Percentiles rank a stretch among this genome's conserved stretches.
Evolutionary conservation across 2,888 invertebrate species (phyloP).

Genomic region (Diarsia brunnea): DNA sequence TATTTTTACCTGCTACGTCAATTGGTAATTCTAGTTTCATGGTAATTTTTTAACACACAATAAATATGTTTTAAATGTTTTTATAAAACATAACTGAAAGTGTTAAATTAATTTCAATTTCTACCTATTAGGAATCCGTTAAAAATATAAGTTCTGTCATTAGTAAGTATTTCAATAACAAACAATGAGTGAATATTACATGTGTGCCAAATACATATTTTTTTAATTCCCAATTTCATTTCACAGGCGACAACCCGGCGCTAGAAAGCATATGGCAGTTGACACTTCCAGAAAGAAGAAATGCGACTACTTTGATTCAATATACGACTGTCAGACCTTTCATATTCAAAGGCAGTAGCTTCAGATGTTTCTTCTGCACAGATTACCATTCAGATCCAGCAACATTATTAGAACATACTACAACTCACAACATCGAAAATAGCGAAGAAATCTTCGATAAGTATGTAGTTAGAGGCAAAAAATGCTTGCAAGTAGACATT

Average conservation of each 20-base stretch:
- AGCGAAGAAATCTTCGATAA: slow-evolving; percentile 68
- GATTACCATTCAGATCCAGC: slow-evolving; percentile 73
- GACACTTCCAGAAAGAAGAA: slow-evolving; percentile 76
- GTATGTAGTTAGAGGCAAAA: slow-evolving; percentile 74
- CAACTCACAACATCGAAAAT: slow-evolving; percentile 67
- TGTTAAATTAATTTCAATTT: too few relatives aligned
- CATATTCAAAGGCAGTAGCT: slow-evolving; percentile 78
- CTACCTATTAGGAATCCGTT: too few relatives aligned
- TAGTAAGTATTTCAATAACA: slow-evolving; percentile 26
- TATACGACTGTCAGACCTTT: slow-evolving; percentile 79
- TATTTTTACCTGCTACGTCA: too few relatives aligned
- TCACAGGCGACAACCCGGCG: slow-evolving; percentile 58
- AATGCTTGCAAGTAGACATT: slow-evolving; percentile 77
- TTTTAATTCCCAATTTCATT: slow-evolving; percentile 26
- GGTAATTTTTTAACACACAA: too few relatives aligned
- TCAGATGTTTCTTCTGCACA: slow-evolving; percentile 80
- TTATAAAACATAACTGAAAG: too few relatives aligned
- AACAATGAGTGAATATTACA: background rate
- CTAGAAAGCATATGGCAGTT: slow-evolving; percentile 79
- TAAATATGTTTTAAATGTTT: too few relatives aligned
- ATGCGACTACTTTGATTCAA: slow-evolving; percentile 77
- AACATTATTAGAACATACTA: slow-evolving; percentile 73
- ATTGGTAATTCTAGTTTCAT: too few relatives aligned
- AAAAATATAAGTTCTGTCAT: background rate
- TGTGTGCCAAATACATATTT: background rate